phyloP scores from a whole-genome alignment of 2,888 invertebrate genomes.

The Microctonus hyperodae region DNA sequence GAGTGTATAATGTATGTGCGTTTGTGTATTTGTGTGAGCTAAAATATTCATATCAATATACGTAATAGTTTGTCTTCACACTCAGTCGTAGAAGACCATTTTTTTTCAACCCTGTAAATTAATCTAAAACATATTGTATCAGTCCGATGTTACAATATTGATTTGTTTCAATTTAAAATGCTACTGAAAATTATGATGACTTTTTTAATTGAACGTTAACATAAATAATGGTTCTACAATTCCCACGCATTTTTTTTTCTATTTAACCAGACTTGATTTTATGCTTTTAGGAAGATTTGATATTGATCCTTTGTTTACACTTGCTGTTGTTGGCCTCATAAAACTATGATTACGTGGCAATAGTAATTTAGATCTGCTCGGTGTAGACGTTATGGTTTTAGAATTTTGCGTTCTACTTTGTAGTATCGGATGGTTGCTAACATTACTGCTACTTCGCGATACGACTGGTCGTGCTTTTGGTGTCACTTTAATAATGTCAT shows the following conservation, averaged over 20 bases:
- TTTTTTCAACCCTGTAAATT: background rate
- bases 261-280: conserved; percentile 54
- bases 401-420: conserved; percentile 40
- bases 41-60: background rate
- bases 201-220: background rate
- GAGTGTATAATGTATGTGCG: too few species aligned
- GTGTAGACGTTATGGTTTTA: conserved; percentile 37
- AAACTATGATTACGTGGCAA: conserved; percentile 66
- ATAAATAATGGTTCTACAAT: background rate
- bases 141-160: conserved; percentile 13
- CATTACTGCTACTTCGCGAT: conserved; percentile 63
- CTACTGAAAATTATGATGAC: background rate
- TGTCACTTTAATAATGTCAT: conserved; percentile 31
- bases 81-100: background rate
- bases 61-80: background rate
- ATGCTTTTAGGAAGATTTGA: conserved; percentile 59
- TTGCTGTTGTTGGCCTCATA: conserved; percentile 88
- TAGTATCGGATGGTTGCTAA: conserved; percentile 54
- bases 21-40: background rate
- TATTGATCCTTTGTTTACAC: conserved; percentile 73
- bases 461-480: conserved; percentile 41
- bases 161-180: background rate
- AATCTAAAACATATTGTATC: conserved; percentile 20
- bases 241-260: conserved; percentile 12
- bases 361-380: conserved; percentile 51